Evolutionary conservation across 2,888 invertebrate genomes (phyloP).

Genomic region (Azorinus chamasolen): DNA sequence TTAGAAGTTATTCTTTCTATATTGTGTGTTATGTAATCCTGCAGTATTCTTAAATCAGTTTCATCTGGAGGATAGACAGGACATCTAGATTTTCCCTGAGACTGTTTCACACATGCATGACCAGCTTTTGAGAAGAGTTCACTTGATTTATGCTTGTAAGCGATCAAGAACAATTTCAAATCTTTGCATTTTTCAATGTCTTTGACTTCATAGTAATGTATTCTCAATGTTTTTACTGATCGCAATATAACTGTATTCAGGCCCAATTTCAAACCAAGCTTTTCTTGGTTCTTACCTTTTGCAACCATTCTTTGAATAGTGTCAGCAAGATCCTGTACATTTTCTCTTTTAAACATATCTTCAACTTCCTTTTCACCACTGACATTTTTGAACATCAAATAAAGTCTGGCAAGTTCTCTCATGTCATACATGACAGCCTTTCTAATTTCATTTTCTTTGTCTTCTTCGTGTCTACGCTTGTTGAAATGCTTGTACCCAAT

Average conservation of each 20-base stretch:
- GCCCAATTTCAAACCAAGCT: not conserved
- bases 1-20: not conserved
- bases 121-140: not conserved
- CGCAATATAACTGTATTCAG: conserved; percentile 1
- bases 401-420: conserved; percentile 6
- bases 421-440: conserved; percentile 7
- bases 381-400: not conserved
- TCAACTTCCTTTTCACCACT: not conserved
- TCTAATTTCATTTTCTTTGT: conserved; percentile 8
- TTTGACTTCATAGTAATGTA: not conserved
- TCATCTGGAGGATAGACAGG: conserved; percentile 10
- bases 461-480: conserved; percentile 3
- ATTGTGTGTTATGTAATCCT: not conserved
- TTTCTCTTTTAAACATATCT: conserved; percentile 5
- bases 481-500: conserved; percentile 13
- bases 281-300: not conserved
- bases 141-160: conserved; percentile 7
- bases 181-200: not conserved
- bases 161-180: not conserved
- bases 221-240: conserved; percentile 2
- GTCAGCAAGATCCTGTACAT: not conserved
- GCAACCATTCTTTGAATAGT: not conserved
- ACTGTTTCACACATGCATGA: conserved; percentile 1
- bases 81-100: not conserved
- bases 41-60: not conserved